These are phyloP conservation scores for Harlomillsia oculata DNA, from an alignment of 1,140 invertebrate species.

Conservation along the genomic window DNA sequence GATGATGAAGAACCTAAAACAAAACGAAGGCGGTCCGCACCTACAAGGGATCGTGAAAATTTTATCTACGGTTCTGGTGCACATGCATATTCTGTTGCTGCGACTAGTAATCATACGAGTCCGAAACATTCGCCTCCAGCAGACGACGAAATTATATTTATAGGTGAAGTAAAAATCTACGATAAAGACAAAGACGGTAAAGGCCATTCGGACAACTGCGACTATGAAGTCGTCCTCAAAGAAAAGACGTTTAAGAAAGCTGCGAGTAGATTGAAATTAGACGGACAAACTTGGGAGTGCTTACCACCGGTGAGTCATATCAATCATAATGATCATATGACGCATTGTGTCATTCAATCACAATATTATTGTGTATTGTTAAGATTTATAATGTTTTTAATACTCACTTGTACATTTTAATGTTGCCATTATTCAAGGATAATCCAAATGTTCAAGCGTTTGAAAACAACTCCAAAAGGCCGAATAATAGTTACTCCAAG, in stretches of 20 bases:
- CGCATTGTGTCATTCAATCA: too few species aligned
- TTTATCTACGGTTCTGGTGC: constrained; percentile 19
- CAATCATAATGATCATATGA: too few species aligned
- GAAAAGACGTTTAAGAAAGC: constrained; percentile 1
- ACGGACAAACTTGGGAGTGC: constrained; percentile 21
- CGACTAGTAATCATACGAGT: background rate
- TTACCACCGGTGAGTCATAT: constrained; percentile 15
- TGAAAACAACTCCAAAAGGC: background rate
- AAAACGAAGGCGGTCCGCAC: constrained; percentile 22
- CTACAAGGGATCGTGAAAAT: constrained; percentile 23
- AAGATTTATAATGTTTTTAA: too few species aligned
- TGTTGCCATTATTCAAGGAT: too few species aligned
- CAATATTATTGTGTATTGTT: too few species aligned
- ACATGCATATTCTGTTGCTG: background rate
- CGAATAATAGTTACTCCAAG: too few species aligned
- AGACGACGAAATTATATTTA: constrained; percentile 15
- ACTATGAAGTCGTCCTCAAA: constrained; percentile 27
- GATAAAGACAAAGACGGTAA: too few species aligned
- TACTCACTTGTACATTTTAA: too few species aligned
- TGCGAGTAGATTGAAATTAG: constrained; percentile 7
- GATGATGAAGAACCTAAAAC: constrained; percentile 22
- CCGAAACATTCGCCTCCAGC: background rate
- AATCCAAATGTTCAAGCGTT: constrained; percentile 21
- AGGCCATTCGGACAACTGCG: constrained; percentile 16
- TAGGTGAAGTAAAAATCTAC: constrained; percentile 24